A percentile compares a stretch with the other conserved stretches of the same genome.
phyloP scores from a whole-genome alignment of 2,113 vertebrate genomes.

The Tyrannus savana region DNA sequence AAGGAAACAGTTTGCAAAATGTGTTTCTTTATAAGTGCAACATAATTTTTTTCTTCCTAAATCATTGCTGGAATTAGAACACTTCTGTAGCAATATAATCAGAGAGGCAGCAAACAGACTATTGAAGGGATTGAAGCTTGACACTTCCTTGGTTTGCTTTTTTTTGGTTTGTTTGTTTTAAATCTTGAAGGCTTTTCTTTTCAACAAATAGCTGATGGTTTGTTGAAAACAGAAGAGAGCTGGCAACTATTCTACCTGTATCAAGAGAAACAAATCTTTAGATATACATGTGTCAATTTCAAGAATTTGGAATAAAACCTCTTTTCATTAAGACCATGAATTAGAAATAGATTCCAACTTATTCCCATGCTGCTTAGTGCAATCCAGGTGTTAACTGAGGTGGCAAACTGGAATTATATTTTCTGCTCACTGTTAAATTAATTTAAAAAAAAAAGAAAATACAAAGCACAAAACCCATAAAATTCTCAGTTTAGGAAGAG shows the following conservation, averaged over 20 bases:
- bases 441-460: neutral
- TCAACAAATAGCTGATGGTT: neutral
- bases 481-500: neutral
- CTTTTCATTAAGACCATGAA: neutral
- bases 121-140: neutral
- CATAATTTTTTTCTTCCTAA: neutral
- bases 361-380: neutral
- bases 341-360: neutral
- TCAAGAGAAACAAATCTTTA: neutral
- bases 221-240: neutral
- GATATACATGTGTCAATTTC: neutral
- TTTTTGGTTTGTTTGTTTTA: neutral
- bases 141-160: neutral
- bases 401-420: neutral
- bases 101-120: neutral
- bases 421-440: neutral
- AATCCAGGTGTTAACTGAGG: neutral
- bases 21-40: neutral
- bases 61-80: neutral
- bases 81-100: neutral
- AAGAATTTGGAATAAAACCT: neutral
- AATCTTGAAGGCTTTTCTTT: neutral
- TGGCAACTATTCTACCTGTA: neutral
- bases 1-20: neutral
- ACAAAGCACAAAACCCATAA: neutral